Evolutionary conservation across 2,888 invertebrate genomes (phyloP), one percentile per base, ranked within the genome.

Genomic region (Tiliacea aurago): DNA sequence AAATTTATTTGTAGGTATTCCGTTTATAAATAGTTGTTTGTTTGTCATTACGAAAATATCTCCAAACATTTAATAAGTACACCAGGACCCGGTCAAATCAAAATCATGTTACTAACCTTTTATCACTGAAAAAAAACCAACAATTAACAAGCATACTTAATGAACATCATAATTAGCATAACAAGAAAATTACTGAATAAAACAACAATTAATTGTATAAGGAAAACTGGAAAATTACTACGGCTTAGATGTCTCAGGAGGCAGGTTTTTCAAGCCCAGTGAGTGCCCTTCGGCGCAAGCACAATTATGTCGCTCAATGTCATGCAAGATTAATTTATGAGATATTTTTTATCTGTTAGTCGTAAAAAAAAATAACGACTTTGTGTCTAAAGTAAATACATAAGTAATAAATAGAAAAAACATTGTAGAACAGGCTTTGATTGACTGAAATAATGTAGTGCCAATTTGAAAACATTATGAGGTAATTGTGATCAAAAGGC

Each of bases 211-310:
- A 75, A 59, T 61, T 51, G 28, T 71, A 70, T 74, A 62, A 87
- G 84, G 86, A 87, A 84, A 82, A 86, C 77, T 76, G 80, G 84
- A 84, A 84, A 87, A 87, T 77, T 76, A 78, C 80, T 61, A 47
- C 20, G 13, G 1, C 33, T 70, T 23, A 73, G 72, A 70, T 71
- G 55, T 56, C 72, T 84, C 45, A 45, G 64, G 64, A 53, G 53
- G 70, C 73, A 58, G 33, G 79, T 86, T 84, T 86, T 80, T 78
- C 70, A 72, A 66, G 41, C 70, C 61, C 59, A 49, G 13, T 70
- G 86, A 49, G 13, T 70, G 86, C 80, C 86, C 86, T 86, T 87
- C 86, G 41, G 43, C 15, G 33, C 15, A 20, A n/a, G 20, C 51
- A 61, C 80, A 84, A 86, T 87, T 84, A 78, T 78, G 69, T 66